phyloP scores from a whole-genome alignment of 2,888 invertebrate genomes.

The Neoitamus cyanurus region DNA sequence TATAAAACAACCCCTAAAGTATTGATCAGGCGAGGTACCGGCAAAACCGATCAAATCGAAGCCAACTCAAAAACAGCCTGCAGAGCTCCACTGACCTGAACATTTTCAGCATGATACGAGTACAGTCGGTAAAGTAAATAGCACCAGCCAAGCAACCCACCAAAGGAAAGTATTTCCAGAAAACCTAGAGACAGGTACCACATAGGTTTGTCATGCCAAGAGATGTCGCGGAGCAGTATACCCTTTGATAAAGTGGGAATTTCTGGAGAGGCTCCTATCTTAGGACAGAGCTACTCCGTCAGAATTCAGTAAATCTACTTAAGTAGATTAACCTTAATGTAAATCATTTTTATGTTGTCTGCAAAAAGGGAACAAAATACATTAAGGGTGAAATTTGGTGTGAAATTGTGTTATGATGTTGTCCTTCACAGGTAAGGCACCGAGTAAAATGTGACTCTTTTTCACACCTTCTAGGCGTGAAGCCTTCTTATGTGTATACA shows the following conservation, averaged over 20 bases:
- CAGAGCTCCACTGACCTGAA: not conserved
- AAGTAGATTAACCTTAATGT: too few species aligned
- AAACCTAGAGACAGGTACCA: too few species aligned
- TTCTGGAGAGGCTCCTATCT: not conserved
- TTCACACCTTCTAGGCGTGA: too few species aligned
- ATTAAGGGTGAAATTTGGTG: not conserved
- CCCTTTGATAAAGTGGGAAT: not conserved
- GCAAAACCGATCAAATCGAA: not conserved
- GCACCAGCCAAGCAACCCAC: not conserved
- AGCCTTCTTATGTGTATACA: not conserved
- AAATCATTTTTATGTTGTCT: not conserved
- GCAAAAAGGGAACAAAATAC: not conserved
- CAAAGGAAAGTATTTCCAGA: too few species aligned
- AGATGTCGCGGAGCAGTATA: not conserved
- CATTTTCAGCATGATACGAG: not conserved
- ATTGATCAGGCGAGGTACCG: not conserved
- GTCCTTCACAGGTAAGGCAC: not conserved
- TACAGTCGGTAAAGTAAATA: not conserved
- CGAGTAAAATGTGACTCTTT: not conserved
- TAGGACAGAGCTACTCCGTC: not conserved
- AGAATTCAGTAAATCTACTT: not conserved
- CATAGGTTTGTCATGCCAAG: not conserved
- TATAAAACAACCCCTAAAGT: not conserved
- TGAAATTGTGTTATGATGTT: not conserved
- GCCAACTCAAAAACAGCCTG: not conserved